Evolutionary conservation across 2,888 invertebrate species (phyloP).

Genomic region (Caenorhabditis doughertyi): DNA sequence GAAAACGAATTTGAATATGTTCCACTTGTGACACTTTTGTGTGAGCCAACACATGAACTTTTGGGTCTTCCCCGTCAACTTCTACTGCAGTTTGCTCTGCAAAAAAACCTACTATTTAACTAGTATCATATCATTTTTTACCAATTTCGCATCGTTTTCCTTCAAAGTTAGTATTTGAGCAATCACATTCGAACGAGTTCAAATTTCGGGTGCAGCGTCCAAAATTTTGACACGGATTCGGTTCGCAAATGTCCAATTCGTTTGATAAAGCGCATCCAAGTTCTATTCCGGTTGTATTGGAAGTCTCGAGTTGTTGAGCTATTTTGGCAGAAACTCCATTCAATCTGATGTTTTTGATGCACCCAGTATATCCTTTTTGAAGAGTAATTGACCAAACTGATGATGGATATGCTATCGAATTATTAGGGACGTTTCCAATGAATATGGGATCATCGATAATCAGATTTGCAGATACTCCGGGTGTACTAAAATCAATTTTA

Average conservation of each 20-base stretch:
- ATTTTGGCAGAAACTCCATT: conserved; percentile 82
- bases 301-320: conserved; percentile 73
- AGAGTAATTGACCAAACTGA: conserved; percentile 73
- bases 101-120: background rate
- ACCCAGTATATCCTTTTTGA: conserved; percentile 78
- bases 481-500: conserved; percentile 81
- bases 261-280: conserved; percentile 72
- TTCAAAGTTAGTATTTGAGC: conserved; percentile 76
- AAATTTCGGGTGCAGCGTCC: conserved; percentile 72
- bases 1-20: conserved; percentile 62
- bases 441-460: conserved; percentile 73
- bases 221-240: conserved; percentile 79
- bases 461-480: conserved; percentile 81
- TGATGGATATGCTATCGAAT: conserved; percentile 65
- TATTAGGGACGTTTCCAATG: conserved; percentile 62
- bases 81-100: conserved; percentile 68
- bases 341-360: conserved; percentile 81
- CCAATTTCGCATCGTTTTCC: conserved; percentile 76
- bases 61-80: conserved; percentile 65
- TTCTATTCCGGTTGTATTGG: conserved; percentile 72
- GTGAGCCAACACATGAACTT: conserved; percentile 61
- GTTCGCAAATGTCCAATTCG: conserved; percentile 70
- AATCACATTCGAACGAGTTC: conserved; percentile 77
- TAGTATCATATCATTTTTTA: conserved; percentile 7
- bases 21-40: conserved; percentile 61